These are phyloP conservation scores for Mohoua ochrocephala DNA, from an alignment of 2,113 vertebrate species.

Conservation along the genomic window DNA sequence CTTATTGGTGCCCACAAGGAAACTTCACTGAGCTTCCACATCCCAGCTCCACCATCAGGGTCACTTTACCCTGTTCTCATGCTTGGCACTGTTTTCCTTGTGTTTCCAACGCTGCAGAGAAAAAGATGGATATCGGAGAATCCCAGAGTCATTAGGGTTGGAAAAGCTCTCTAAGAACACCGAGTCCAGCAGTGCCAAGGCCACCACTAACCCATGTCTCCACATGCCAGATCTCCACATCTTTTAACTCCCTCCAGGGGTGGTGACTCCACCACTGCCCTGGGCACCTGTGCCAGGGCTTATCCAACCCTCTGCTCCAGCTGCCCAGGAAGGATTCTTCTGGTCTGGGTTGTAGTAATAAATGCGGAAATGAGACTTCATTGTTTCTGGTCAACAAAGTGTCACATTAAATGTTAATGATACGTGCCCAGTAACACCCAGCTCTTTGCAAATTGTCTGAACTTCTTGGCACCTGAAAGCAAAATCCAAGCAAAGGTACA, in stretches of 20 bases:
- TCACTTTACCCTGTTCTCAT: background rate
- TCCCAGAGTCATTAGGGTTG: background rate
- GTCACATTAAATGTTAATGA: background rate
- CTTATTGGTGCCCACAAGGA: background rate
- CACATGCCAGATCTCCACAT: background rate
- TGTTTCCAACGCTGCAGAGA: background rate
- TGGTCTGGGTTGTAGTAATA: background rate
- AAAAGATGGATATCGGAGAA: background rate
- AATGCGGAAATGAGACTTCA: background rate
- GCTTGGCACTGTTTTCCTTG: background rate
- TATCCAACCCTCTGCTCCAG: background rate
- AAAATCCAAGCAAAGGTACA: background rate
- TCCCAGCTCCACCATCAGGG: background rate
- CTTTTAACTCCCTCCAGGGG: background rate
- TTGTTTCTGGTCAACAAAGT: background rate
- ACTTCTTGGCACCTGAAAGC: background rate
- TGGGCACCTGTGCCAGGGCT: background rate
- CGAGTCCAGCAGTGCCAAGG: background rate
- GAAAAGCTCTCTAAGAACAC: background rate
- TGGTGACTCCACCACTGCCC: background rate
- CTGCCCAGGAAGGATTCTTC: background rate
- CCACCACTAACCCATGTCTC: background rate
- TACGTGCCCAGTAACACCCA: rapidly evolving
- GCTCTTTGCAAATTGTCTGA: background rate
- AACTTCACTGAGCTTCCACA: background rate